Base-by-base conservation (phyloP, 1,140 invertebrate species). In the Steinernema khuongi region DNA sequence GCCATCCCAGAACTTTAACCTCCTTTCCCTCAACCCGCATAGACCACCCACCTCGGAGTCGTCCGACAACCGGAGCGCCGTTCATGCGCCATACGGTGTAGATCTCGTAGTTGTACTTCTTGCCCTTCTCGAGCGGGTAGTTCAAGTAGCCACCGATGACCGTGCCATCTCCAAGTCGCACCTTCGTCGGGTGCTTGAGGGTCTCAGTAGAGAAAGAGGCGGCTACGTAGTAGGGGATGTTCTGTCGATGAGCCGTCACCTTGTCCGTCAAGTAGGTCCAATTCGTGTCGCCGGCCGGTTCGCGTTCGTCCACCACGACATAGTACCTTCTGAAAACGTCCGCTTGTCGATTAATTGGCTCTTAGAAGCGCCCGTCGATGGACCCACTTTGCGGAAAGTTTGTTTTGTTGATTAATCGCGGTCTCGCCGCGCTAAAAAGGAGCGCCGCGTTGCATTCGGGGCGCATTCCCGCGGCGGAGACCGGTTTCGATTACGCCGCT, bases 91-190 rank as follows among this genome's bases (percentile, higher is more conserved):
- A 84, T 29, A 81, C 79, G 1, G 82, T 83, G 69, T 83, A 84
- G 26, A 85, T 77, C 31, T 84, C 84, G 68, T 85, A 84, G 68
- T 85, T 85, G 77, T 85, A 85, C 22, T 80, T 85, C 30, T 81
- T 84, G 28, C 81, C 84, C 71, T 85, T 85, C 14, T 76, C 74
- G 18, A 84, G 69, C 31, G 83, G 83, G 71, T 84, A 84, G 71
- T 84, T 84, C 44, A 84, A 67, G 43, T 85, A 84, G 19, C 83
- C 83, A 18, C 83, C 83, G 43, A 83, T 81, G 22, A 84, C 83
- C n/a, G 66, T 72, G 26, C 83, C 83, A 67, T 84, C 81, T 32
- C 83, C 83, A 30, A 84, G 75, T 22, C 71, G 43, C 1, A 83
- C 78, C 31, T 74, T 83, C 41, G 68, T 80, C 4, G 77, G 79